These are phyloP conservation scores for Natrix natrix DNA, from an alignment of 2,797 vertebrate species.

Conservation along the genomic window DNA sequence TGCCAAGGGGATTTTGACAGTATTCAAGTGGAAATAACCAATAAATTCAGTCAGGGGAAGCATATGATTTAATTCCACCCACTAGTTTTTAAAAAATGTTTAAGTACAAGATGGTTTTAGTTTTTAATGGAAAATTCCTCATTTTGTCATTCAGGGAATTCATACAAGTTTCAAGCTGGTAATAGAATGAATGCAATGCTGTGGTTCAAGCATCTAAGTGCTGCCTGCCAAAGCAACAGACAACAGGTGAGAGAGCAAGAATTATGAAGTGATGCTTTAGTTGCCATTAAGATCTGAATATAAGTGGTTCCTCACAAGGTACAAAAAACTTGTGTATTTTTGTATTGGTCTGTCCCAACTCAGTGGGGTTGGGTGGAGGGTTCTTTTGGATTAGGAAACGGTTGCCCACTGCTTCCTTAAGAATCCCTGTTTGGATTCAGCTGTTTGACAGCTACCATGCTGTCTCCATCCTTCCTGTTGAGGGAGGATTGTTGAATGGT, in stretches of 20 bases:
- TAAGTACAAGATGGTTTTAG: background rate
- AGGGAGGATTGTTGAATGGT: background rate
- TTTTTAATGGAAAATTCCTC: background rate
- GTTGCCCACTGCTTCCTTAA: background rate
- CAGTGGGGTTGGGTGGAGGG: background rate
- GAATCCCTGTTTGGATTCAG: background rate
- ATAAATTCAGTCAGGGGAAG: background rate
- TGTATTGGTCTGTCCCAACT: background rate
- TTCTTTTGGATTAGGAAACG: background rate
- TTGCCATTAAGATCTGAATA: fast-evolving
- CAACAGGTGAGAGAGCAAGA: constrained; percentile 82
- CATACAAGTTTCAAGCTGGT: constrained; percentile 97
- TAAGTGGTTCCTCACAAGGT: background rate
- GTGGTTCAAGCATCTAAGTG: constrained; percentile 97
- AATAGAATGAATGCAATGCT: constrained; percentile 90
- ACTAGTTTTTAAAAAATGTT: background rate
- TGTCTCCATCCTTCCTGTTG: background rate
- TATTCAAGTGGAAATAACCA: background rate
- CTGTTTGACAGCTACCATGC: background rate
- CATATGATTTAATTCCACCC: background rate
- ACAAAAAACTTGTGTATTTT: background rate
- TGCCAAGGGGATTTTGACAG: background rate
- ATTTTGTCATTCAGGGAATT: constrained; percentile 82
- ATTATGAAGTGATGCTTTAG: background rate
- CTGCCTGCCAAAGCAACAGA: constrained; percentile 95